Percentiles rank a stretch among this genome's conserved stretches.
Evolutionary conservation across 2,888 invertebrate species (phyloP).

Genomic region (Tipula unca): DNA sequence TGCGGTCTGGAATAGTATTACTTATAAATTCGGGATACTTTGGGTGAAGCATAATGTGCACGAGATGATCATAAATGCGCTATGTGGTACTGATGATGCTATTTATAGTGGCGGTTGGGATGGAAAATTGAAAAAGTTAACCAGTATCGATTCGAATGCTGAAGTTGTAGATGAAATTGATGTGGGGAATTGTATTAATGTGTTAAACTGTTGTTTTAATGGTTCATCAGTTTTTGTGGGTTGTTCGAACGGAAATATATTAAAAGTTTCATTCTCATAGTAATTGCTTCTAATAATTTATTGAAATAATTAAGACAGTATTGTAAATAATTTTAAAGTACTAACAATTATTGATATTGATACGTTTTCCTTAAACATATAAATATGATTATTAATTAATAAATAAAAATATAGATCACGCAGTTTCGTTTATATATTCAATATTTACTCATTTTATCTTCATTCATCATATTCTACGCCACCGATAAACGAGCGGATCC

Average conservation of each 20-base stretch:
- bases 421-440: no score
- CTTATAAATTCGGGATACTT: constrained; percentile 31
- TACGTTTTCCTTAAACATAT: no score
- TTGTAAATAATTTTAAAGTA: not conserved
- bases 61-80: constrained; percentile 38
- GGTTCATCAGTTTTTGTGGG: constrained; percentile 28
- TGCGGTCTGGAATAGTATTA: constrained; percentile 33
- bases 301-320: not conserved
- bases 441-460: no score
- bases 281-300: not conserved
- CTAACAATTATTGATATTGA: not conserved
- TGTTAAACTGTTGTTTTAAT: constrained; percentile 32
- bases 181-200: constrained; percentile 36
- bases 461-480: no score
- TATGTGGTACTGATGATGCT: constrained; percentile 33
- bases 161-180: constrained; percentile 33
- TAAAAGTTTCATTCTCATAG: not conserved
- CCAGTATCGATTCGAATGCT: constrained; percentile 32
- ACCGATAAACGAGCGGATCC: no score
- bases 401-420: no score
- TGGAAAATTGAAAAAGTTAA: constrained; percentile 39
- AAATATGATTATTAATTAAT: no score
- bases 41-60: constrained; percentile 38
- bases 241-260: constrained; percentile 28
- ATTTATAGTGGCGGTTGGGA: constrained; percentile 40